Evolutionary conservation across 2,797 vertebrate genomes (phyloP).

Genomic region (Sebastes nivosus): DNA sequence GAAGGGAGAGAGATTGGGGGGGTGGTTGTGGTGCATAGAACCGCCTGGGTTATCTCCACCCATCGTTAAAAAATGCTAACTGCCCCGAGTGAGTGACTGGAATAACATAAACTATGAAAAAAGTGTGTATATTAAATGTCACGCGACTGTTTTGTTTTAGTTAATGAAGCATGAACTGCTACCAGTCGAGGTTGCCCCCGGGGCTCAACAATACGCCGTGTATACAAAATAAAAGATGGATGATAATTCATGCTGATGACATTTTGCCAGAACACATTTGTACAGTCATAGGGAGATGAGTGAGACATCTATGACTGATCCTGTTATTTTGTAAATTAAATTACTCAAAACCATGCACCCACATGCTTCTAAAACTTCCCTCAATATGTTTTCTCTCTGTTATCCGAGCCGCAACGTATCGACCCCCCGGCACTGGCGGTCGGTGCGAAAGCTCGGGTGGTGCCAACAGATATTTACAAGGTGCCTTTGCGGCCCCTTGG

Average conservation of each 20-base stretch:
- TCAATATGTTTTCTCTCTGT: background rate
- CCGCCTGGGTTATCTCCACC: conserved; percentile 46
- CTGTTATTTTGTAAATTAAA: conserved; percentile 35
- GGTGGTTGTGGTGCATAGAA: conserved; percentile 23
- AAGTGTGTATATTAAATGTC: conserved; percentile 63
- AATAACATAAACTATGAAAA: conserved; percentile 61
- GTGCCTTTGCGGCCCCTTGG: conserved; percentile 47
- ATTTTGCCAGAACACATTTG: conserved; percentile 45
- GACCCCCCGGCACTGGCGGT: conserved; percentile 27
- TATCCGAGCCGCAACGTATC: conserved; percentile 27
- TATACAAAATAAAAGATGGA: conserved; percentile 58
- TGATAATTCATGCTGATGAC: conserved; percentile 58
- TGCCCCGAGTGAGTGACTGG: conserved; percentile 58
- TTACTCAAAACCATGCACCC: background rate
- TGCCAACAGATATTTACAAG: conserved; percentile 63
- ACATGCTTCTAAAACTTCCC: background rate
- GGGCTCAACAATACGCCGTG: conserved; percentile 58
- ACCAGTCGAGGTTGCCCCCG: conserved; percentile 56
- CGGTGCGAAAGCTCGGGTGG: background rate
- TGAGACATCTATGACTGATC: conserved; percentile 25
- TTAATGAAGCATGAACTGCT: conserved; percentile 75
- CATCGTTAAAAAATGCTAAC: conserved; percentile 45
- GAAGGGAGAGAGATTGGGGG: background rate
- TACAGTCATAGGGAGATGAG: conserved; percentile 13
- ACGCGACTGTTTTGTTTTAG: conserved; percentile 64